Evolutionary conservation across 2,888 invertebrate species (phyloP).

Genomic region (Mythimna impura): DNA sequence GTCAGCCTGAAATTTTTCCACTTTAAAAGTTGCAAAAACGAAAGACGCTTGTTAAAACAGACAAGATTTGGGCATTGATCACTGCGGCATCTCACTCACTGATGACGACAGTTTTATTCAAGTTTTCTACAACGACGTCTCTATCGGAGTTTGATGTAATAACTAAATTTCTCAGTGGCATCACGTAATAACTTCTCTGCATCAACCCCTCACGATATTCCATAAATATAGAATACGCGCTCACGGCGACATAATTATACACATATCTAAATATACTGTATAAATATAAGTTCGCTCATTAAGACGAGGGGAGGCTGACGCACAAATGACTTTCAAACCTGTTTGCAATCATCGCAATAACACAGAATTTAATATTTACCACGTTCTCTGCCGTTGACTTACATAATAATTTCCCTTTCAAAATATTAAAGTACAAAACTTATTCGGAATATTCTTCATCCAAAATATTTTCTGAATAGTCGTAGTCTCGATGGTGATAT

Average conservation of each 20-base stretch:
- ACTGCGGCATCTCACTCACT: not conserved
- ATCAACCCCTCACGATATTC: slow-evolving; percentile 14
- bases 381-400: slow-evolving; percentile 16
- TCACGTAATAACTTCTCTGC: slow-evolving; percentile 9
- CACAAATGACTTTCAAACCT: slow-evolving; percentile 46
- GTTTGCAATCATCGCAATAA: slow-evolving; percentile 49
- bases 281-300: slow-evolving; percentile 45
- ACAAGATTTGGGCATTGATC: not conserved
- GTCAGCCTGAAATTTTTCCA: slow-evolving; percentile 3
- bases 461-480: slow-evolving; percentile 49
- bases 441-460: slow-evolving; percentile 39
- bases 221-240: slow-evolving; percentile 28
- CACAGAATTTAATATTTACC: slow-evolving; percentile 47
- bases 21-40: not conserved
- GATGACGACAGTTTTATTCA: not conserved
- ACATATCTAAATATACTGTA: slow-evolving; percentile 42
- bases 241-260: slow-evolving; percentile 31
- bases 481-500: slow-evolving; percentile 55
- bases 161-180: slow-evolving; percentile 20
- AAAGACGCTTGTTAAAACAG: not conserved
- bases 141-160: slow-evolving; percentile 1
- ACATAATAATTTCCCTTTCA: slow-evolving; percentile 51
- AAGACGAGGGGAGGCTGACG: slow-evolving; percentile 42
- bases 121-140: not conserved
- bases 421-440: slow-evolving; percentile 39